Percentiles rank a stretch among this genome's conserved stretches.
Evolutionary conservation across 2,113 vertebrate genomes (phyloP).

Genomic region (Corvus cornix): DNA sequence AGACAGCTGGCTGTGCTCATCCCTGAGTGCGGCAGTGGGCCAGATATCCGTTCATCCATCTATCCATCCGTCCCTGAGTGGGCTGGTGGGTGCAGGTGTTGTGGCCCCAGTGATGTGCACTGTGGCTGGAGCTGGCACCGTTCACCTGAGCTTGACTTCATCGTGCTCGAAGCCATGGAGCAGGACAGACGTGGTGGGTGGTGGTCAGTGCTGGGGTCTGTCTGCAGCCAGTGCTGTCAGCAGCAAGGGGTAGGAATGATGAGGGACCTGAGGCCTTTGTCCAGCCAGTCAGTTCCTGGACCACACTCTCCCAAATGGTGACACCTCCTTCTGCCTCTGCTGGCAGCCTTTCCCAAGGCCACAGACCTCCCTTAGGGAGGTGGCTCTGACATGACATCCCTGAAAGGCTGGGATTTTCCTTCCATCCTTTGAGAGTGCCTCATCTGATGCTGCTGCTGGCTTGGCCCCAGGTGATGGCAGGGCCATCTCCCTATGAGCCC

Average conservation of each 20-base stretch:
- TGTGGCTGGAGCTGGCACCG: rapidly evolving
- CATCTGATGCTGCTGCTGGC: background rate
- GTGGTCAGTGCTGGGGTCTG: background rate
- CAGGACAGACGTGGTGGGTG: background rate
- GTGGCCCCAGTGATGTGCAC: rapidly evolving
- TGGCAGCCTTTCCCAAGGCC: background rate
- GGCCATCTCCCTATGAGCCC: background rate
- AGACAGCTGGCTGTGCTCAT: rapidly evolving
- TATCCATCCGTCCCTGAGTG: rapidly evolving
- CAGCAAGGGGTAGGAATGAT: background rate
- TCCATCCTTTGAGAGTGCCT: background rate
- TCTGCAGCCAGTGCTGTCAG: rapidly evolving
- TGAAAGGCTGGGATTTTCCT: background rate
- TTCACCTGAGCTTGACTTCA: rapidly evolving
- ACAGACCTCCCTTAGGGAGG: background rate
- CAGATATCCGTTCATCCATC: background rate
- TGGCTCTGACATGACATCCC: background rate
- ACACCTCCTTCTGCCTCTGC: background rate
- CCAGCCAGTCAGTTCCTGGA: background rate
- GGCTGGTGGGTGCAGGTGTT: background rate
- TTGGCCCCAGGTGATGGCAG: rapidly evolving
- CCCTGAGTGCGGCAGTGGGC: rapidly evolving
- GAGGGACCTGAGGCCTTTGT: background rate
- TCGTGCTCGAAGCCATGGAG: rapidly evolving
- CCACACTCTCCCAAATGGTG: background rate